A percentile compares a stretch with the other conserved stretches of the same genome.
phyloP scores from a whole-genome alignment of 2,888 invertebrate genomes.

The Cataglyphis cursor region DNA sequence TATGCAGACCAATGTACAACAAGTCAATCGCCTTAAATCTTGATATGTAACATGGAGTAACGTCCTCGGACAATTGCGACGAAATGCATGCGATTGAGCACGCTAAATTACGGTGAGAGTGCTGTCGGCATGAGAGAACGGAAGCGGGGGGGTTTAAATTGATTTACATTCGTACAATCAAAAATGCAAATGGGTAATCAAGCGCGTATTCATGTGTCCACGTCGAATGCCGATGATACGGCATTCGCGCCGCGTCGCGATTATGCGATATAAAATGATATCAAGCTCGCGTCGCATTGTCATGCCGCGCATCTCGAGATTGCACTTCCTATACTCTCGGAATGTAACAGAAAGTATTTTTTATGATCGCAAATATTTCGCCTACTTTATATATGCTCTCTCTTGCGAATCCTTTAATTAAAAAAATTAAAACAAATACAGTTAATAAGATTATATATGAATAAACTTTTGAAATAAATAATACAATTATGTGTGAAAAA shows the following conservation, averaged over 20 bases:
- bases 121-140: constrained; percentile 21
- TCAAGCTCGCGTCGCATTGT: constrained; percentile 21
- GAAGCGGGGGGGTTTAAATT: constrained; percentile 45
- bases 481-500: neutral
- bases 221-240: constrained; percentile 50
- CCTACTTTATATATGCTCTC: neutral
- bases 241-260: constrained; percentile 11
- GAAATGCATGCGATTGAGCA: constrained; percentile 33
- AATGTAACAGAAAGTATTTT: neutral
- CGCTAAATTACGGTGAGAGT: constrained; percentile 23
- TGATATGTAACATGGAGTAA: constrained; percentile 25
- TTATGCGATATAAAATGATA: constrained; percentile 50
- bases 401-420: neutral
- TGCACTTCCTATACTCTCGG: neutral
- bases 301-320: neutral
- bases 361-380: neutral
- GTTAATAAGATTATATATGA: neutral
- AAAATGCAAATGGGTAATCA: constrained; percentile 57
- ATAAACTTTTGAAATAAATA: neutral
- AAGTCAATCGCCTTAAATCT: constrained; percentile 40
- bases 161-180: constrained; percentile 55
- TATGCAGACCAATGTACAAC: neutral
- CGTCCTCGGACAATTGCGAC: constrained; percentile 31
- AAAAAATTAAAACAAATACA: neutral
- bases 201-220: constrained; percentile 51